Evolutionary conservation across 2,113 vertebrate genomes (phyloP).

Genomic region (Varanus komodoensis): DNA sequence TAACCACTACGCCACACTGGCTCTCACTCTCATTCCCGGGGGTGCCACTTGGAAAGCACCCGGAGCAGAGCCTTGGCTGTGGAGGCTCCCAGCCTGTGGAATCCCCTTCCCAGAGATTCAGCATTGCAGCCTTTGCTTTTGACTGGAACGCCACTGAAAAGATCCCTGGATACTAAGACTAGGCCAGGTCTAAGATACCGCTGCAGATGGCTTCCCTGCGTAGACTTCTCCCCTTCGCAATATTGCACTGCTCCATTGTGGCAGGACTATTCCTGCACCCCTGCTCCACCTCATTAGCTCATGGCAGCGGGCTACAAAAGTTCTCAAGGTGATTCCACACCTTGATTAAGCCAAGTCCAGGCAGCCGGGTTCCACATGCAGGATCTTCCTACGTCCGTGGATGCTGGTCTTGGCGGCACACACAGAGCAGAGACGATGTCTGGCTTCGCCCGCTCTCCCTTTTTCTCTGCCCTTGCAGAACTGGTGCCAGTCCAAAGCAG

Average conservation of each 20-base stretch:
- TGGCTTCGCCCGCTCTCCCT: not conserved
- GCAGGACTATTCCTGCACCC: not conserved
- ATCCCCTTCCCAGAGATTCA: no score
- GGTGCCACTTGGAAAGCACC: no score
- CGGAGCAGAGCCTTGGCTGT: no score
- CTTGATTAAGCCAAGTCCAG: no score
- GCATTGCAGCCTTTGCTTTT: no score
- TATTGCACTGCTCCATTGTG: not conserved
- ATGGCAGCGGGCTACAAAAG: not conserved
- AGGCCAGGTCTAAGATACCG: not conserved
- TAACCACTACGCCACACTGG: no score
- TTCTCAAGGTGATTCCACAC: no score
- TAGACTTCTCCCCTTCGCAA: not conserved
- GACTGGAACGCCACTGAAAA: not conserved
- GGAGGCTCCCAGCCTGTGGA: no score
- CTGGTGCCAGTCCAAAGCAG: not conserved
- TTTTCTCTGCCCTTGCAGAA: not conserved
- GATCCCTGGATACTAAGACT: not conserved
- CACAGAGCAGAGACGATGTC: not conserved
- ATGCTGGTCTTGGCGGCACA: not conserved
- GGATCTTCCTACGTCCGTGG: not conserved
- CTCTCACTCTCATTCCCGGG: no score
- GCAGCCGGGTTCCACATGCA: not conserved
- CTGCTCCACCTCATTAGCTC: not conserved
- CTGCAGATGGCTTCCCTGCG: not conserved